Evolutionary conservation across 2,888 invertebrate species (phyloP), one percentile per base, ranked within the genome.

Genomic region (Tubulanus polymorphus): DNA sequence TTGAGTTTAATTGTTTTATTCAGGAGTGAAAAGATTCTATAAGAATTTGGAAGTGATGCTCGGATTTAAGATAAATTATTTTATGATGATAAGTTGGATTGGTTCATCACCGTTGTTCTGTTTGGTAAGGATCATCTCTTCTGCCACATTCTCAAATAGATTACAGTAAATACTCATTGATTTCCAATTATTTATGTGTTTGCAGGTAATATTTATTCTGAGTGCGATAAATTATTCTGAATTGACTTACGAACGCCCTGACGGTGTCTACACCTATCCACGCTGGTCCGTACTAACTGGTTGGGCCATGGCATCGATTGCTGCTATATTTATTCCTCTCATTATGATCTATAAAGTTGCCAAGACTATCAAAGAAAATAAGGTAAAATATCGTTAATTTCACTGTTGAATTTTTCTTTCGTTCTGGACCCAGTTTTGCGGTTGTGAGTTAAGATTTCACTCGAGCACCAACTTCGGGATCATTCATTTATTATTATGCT

Each of bases 41-140:
- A 83, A 85, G 57, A 88, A 91, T 68, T 87, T 91, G 37, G 85
- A 88, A 72, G 82, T 84, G 65, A 91, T 91, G 91, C 87, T 89
- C 61, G 91, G 91, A 2, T 83, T 81, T 67, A 73, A 78, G 48
- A 79, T 84, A 2, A 56, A 60, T 10, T 61, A 56, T 0, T 54
- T 55, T 15, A 64, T 70, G 58, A 70, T 67, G 51, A 25, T 65
- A 3, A 64, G 62, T 37, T 74, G 72, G 72, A 41, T 55, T 3
- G 23, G 69, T 15, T 47, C 70, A 6, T 71, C 72, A 3, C 73
- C 73, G 1, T 12, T 64, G 1, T 72, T 71, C 49, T 69, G 68
- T 3, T 35, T 71, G 54, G 74, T 73, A 62, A 62, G 65, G 61
- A 25, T 25, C 12, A 32, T 1, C n/a, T n/a, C n/a, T n/a, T n/a